These are phyloP conservation scores for Oncorhynchus mykiss DNA, from an alignment of 2,113 vertebrate genomes.

Conservation along the genomic window DNA sequence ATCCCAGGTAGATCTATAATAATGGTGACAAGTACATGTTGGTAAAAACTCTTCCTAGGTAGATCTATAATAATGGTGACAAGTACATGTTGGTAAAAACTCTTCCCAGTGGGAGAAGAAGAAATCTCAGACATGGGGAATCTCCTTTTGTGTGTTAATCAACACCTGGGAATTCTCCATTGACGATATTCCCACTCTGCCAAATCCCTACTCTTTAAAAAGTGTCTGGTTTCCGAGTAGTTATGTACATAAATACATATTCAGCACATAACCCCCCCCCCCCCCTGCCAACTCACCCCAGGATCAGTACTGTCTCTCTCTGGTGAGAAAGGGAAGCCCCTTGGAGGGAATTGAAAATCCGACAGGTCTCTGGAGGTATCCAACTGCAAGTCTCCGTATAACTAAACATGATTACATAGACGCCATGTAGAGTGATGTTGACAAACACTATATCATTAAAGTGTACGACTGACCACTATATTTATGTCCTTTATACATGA, in stretches of 20 bases:
- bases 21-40: no score
- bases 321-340: constrained; percentile 14
- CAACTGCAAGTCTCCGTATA: not conserved
- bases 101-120: constrained; percentile 35
- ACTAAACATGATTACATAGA: constrained; percentile 9
- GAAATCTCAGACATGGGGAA: constrained; percentile 9
- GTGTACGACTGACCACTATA: constrained; percentile 37
- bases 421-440: not conserved
- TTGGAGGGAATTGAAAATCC: not conserved
- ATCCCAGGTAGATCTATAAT: no score
- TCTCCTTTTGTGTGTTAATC: constrained; percentile 34
- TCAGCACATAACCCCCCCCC: no score
- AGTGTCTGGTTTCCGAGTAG: constrained; percentile 39
- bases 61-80: no score
- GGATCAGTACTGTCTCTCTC: constrained; percentile 22
- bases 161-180: constrained; percentile 41
- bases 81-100: no score
- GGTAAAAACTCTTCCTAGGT: not conserved
- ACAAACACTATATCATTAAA: constrained; percentile 22
- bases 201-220: constrained; percentile 45
- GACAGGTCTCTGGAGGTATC: not conserved
- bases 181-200: constrained; percentile 50
- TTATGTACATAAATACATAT: constrained; percentile 10
- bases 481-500: constrained; percentile 40
- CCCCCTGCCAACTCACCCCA: constrained; percentile 20